Conservation (phyloP, 2,888 invertebrate genomes). For the Galerucella pusilla region DNA sequence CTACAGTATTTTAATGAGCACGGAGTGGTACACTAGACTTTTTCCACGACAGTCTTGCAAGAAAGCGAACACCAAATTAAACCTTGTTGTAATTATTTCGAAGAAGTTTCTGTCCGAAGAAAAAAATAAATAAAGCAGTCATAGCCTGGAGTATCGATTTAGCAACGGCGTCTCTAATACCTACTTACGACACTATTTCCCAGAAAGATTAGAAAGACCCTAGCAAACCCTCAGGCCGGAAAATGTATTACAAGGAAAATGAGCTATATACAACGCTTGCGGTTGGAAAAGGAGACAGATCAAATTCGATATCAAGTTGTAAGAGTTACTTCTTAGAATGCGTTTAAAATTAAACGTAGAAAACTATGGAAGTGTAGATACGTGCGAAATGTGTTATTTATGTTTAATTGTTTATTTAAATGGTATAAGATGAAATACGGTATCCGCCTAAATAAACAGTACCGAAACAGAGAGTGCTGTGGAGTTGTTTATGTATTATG, state of each 20-base stretch:
- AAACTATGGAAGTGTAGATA: no score
- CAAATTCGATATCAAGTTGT: conserved; percentile 11
- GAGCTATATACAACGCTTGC: conserved; percentile 22
- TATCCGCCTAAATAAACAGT: no score
- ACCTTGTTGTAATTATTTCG: background rate
- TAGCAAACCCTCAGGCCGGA: conserved; percentile 23
- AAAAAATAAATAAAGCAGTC: conserved; percentile 14
- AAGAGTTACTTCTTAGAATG: background rate
- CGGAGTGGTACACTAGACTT: no score
- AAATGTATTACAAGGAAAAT: conserved; percentile 29
- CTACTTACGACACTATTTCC: conserved; percentile 33
- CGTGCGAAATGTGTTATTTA: no score
- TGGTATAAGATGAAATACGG: no score
- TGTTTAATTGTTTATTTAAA: no score
- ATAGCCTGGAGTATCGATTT: conserved; percentile 24
- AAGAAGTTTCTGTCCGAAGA: conserved; percentile 7
- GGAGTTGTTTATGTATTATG: no score
- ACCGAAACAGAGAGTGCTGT: no score
- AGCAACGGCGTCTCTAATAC: conserved; percentile 24
- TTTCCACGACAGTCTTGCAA: no score
- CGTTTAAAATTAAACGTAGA: no score
- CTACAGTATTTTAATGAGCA: no score
- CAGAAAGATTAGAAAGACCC: conserved; percentile 29
- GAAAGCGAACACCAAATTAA: no score
- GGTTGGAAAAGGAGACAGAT: conserved; percentile 18